Percentiles rank a stretch among this genome's conserved stretches.
Conservation (phyloP, 2,888 invertebrate genomes). For the Calameuta idolon region DNA sequence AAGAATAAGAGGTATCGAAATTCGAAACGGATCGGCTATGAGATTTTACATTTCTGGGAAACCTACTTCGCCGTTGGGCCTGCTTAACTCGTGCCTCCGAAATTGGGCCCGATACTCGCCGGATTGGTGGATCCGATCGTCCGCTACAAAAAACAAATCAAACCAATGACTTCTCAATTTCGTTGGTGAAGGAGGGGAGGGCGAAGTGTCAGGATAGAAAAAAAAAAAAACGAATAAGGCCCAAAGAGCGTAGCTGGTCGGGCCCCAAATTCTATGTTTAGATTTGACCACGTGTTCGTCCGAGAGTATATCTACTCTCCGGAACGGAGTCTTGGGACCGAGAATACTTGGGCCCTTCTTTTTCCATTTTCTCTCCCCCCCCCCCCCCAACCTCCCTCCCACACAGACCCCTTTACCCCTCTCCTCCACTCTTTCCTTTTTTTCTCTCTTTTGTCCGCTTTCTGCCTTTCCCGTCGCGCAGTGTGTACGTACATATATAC, state of each 20-base stretch:
- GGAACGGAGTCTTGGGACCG: constrained; percentile 4
- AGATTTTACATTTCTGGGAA: background rate
- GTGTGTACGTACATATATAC: background rate
- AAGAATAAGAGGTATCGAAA: background rate
- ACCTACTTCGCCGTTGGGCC: background rate
- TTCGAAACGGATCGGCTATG: background rate
- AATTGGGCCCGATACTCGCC: constrained; percentile 22
- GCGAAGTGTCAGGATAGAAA: background rate
- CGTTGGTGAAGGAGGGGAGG: constrained; percentile 4
- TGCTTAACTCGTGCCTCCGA: constrained; percentile 9
- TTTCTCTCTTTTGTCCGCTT: background rate
- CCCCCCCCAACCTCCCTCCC: background rate
- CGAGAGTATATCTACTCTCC: background rate
- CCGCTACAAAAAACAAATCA: constrained; percentile 29
- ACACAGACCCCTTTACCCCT: background rate
- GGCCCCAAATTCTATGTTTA: background rate
- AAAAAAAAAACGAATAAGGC: background rate
- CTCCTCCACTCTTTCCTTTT: background rate
- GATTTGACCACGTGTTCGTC: constrained; percentile 8
- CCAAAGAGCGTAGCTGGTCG: background rate
- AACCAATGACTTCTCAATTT: constrained; percentile 40
- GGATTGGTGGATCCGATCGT: constrained; percentile 29
- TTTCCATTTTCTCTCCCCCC: background rate
- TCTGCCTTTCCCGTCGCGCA: background rate
- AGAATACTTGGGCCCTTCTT: background rate